Evolutionary conservation across 2,113 vertebrate species (phyloP).

Genomic region (Sorex fumeus): DNA sequence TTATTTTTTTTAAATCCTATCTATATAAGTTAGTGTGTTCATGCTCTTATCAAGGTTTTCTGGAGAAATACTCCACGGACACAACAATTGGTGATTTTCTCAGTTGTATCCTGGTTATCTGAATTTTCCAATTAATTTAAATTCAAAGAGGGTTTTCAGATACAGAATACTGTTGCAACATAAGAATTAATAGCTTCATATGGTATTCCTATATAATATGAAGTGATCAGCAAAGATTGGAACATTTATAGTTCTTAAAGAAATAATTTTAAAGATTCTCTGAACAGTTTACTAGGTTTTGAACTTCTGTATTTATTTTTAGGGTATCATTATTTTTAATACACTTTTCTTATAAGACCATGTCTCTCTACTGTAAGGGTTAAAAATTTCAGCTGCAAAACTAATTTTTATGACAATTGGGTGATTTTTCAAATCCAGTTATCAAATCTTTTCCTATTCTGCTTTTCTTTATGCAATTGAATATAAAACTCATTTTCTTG

Average conservation of each 20-base stretch:
- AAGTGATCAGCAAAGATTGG: neutral
- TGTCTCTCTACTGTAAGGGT: neutral
- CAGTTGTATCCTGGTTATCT: conserved; percentile 10
- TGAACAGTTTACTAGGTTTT: neutral
- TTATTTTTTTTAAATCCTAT: neutral
- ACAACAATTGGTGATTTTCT: neutral
- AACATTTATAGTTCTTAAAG: neutral
- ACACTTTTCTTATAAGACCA: neutral
- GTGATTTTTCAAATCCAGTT: conserved; percentile 34
- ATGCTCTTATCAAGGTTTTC: conserved; percentile 3
- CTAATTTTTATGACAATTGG: conserved; percentile 22
- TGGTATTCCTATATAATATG: neutral
- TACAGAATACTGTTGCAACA: conserved; percentile 27
- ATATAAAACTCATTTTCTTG: neutral
- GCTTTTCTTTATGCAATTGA: neutral
- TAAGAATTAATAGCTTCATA: neutral
- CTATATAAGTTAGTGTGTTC: neutral
- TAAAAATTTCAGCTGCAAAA: conserved; percentile 42
- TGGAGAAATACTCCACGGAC: neutral
- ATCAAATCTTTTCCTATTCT: neutral
- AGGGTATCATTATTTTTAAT: neutral
- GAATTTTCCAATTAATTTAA: conserved; percentile 21
- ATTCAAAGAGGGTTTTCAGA: neutral
- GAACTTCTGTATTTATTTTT: conserved; percentile 24
- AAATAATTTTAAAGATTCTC: conserved; percentile 34